These are phyloP conservation scores for Rhinella marina DNA, from an alignment of 2,797 vertebrate genomes.

Conservation along the genomic window DNA sequence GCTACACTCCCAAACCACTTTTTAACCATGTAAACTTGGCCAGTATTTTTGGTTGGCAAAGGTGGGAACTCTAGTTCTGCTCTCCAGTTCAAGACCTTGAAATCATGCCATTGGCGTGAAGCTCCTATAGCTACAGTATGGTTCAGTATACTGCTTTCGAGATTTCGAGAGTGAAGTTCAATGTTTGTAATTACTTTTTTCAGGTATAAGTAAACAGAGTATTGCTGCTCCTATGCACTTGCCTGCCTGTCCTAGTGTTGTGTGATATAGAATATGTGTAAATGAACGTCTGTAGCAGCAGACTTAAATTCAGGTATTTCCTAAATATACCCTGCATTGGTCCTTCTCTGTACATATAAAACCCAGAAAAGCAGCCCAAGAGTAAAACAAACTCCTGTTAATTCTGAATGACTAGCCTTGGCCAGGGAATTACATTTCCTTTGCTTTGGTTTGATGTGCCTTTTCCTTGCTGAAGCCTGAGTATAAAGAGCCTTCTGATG, in stretches of 20 bases:
- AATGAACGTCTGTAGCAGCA: background rate
- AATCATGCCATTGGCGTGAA: too few relatives aligned
- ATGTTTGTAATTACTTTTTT: too few relatives aligned
- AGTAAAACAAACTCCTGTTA: conserved; percentile 27
- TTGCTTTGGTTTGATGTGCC: conserved; percentile 42
- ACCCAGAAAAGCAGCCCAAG: background rate
- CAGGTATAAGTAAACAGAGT: too few relatives aligned
- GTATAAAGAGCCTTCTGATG: conserved; percentile 52
- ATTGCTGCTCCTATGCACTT: background rate
- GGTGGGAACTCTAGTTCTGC: too few relatives aligned
- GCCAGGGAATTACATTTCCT: conserved; percentile 35
- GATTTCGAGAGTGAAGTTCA: too few relatives aligned
- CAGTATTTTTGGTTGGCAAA: too few relatives aligned
- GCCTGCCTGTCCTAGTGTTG: background rate
- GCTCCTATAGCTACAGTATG: too few relatives aligned
- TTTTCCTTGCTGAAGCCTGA: conserved; percentile 39
- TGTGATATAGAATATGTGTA: background rate
- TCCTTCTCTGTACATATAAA: background rate
- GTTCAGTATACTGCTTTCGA: too few relatives aligned
- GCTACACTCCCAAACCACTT: too few relatives aligned
- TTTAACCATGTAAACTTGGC: too few relatives aligned
- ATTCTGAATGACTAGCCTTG: conserved; percentile 34
- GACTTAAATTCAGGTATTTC: background rate
- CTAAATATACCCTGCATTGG: background rate
- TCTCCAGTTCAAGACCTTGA: too few relatives aligned